Conservation (phyloP, 2,888 invertebrate genomes). For the Isotomurus palustris region DNA sequence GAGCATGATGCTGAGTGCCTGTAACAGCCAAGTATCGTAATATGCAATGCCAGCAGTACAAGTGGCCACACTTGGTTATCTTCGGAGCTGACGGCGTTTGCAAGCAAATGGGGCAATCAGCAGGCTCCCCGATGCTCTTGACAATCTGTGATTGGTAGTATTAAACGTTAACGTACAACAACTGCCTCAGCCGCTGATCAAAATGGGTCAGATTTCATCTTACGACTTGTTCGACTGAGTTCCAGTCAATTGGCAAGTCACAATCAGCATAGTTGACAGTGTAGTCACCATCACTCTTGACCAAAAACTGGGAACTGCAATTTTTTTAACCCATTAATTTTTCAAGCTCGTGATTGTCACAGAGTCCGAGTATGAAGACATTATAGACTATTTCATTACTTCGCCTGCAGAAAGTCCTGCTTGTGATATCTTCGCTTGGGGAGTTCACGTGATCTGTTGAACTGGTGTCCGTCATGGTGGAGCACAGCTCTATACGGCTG, state of each 20-base stretch:
- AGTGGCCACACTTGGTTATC: slow-evolving; percentile 90
- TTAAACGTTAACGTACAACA: no score
- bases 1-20: no score
- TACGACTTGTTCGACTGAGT: slow-evolving; percentile 87
- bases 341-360: neutral
- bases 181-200: no score
- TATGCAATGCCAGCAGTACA: slow-evolving; percentile 93
- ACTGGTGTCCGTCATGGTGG: slow-evolving; percentile 15
- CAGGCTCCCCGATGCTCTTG: slow-evolving; percentile 53
- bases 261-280: slow-evolving; percentile 72
- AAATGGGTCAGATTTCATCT: no score
- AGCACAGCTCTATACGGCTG: no score
- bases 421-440: slow-evolving; percentile 73
- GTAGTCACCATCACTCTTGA: slow-evolving; percentile 75
- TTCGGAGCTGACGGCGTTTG: slow-evolving; percentile 80
- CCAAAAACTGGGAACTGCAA: slow-evolving; percentile 88
- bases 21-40: slow-evolving; percentile 84
- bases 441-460: slow-evolving; percentile 51
- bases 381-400: slow-evolving; percentile 58
- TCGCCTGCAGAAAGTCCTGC: slow-evolving; percentile 89
- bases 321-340: slow-evolving; percentile 11
- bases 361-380: neutral
- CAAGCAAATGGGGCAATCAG: slow-evolving; percentile 88
- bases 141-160: slow-evolving; percentile 19
- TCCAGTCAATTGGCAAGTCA: slow-evolving; percentile 87